Percentiles rank a stretch among this genome's conserved stretches.
These are phyloP conservation scores for Galagoides demidoff DNA, from an alignment of 2,797 vertebrate genomes.

Conservation along the genomic window DNA sequence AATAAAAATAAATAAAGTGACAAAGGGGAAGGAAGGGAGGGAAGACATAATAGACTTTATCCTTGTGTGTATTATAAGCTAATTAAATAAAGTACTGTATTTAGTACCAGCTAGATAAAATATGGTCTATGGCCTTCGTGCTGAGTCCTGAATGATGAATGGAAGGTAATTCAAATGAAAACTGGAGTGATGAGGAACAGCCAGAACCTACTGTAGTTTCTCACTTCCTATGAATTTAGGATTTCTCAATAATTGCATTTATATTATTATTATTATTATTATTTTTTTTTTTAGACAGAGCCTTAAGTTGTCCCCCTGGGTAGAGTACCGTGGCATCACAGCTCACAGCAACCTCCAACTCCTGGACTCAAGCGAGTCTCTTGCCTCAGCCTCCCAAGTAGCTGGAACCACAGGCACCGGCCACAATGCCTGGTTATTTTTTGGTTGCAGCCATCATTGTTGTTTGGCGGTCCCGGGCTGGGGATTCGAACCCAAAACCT, in stretches of 20 bases:
- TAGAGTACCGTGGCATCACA: too few species aligned
- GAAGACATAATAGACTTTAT: not conserved
- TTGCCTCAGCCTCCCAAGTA: too few species aligned
- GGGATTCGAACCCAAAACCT: too few species aligned
- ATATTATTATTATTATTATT: too few species aligned
- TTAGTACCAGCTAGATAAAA: not conserved
- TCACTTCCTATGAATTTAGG: not conserved
- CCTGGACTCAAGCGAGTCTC: too few species aligned
- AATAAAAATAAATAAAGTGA: not conserved
- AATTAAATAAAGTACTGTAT: not conserved
- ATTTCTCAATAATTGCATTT: not conserved
- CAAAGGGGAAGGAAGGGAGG: not conserved
- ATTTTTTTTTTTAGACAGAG: too few species aligned
- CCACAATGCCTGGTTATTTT: too few species aligned
- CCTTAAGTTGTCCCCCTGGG: too few species aligned
- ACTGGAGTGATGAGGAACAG: not conserved
- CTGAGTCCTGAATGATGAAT: not conserved
- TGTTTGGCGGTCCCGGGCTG: too few species aligned
- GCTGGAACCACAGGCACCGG: too few species aligned
- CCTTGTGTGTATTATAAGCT: not conserved
- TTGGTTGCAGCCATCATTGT: too few species aligned
- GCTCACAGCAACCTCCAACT: too few species aligned
- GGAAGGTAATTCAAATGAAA: not conserved
- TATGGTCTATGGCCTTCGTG: not conserved
- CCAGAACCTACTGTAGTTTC: not conserved